A percentile compares a stretch with the other conserved stretches of the same genome.
phyloP scores from a whole-genome alignment of 2,113 vertebrate species.

The Colius striatus region DNA sequence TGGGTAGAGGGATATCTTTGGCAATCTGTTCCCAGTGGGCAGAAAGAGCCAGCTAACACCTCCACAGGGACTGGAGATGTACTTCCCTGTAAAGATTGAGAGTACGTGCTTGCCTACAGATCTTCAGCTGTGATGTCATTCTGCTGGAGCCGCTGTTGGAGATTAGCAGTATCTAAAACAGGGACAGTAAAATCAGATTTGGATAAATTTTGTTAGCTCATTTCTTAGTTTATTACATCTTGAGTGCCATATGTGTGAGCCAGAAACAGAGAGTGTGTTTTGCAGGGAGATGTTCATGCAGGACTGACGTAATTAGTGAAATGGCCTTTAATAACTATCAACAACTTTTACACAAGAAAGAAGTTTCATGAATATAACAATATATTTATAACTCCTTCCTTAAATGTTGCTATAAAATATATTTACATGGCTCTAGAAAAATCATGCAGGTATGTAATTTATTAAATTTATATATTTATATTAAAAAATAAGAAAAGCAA shows the following conservation, averaged over 20 bases:
- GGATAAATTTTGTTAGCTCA: background rate
- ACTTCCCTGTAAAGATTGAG: background rate
- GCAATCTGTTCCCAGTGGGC: background rate
- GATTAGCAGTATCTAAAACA: background rate
- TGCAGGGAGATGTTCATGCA: background rate
- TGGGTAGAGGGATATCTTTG: background rate
- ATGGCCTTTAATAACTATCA: background rate
- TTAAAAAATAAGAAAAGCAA: background rate
- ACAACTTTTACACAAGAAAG: background rate
- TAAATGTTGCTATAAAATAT: background rate
- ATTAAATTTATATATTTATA: background rate
- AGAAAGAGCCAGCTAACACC: background rate
- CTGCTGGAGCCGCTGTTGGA: background rate
- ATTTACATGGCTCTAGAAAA: background rate
- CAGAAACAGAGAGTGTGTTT: background rate
- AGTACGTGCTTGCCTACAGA: rapidly evolving
- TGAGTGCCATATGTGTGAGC: background rate
- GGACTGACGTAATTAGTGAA: background rate
- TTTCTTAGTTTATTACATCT: background rate
- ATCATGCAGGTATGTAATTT: background rate
- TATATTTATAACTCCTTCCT: background rate
- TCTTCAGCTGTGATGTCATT: background rate
- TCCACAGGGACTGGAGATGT: background rate
- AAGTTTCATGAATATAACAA: background rate
- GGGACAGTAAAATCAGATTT: background rate